These are phyloP conservation scores for Myiozetetes cayanensis DNA, from an alignment of 2,113 vertebrate genomes.

Conservation along the genomic window DNA sequence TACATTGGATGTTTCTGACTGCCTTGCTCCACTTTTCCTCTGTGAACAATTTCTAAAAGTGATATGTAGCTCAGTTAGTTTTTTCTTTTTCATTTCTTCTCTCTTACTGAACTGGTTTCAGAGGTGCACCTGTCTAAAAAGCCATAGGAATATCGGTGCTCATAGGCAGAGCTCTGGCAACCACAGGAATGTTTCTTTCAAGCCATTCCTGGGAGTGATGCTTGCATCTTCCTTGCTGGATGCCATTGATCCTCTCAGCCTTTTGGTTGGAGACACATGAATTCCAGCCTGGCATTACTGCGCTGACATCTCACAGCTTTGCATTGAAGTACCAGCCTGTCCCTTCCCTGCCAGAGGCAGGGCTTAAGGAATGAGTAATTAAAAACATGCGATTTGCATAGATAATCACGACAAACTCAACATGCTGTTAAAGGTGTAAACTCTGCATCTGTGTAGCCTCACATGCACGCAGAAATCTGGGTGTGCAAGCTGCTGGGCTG, in stretches of 20 bases:
- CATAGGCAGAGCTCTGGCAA: not conserved
- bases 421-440: not conserved
- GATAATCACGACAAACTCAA: not conserved
- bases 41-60: not conserved
- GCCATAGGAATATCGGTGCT: rapidly evolving
- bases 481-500: not conserved
- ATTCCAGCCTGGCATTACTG: not conserved
- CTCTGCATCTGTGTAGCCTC: not conserved
- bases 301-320: not conserved
- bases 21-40: not conserved
- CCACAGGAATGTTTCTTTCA: not conserved
- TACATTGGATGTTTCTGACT: not conserved
- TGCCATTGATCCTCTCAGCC: not conserved
- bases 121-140: not conserved
- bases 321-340: not conserved
- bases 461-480: not conserved
- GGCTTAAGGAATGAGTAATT: not conserved
- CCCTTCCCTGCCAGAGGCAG: not conserved
- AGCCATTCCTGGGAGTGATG: not conserved
- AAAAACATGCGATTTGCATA: not conserved
- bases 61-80: not conserved
- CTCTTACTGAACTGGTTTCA: not conserved
- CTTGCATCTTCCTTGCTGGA: not conserved
- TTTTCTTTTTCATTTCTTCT: not conserved
- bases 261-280: not conserved